Evolutionary conservation across 2,888 invertebrate genomes (phyloP).

Genomic region (Psylliodes chrysocephalus): DNA sequence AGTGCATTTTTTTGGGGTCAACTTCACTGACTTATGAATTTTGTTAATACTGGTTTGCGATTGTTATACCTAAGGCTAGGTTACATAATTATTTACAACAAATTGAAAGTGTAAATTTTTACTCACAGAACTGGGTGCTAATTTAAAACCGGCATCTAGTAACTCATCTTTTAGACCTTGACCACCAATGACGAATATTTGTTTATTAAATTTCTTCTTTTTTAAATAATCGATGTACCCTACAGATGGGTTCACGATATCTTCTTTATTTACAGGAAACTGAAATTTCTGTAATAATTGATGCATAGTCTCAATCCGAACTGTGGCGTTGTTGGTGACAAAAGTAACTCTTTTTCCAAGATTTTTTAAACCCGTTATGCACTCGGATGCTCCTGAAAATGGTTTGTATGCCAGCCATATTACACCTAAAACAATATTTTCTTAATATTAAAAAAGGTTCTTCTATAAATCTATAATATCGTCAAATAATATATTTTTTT

Average conservation of each 20-base stretch:
- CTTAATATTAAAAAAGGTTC: no score
- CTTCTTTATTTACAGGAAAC: slow-evolving; percentile 54
- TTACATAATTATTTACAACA: no score
- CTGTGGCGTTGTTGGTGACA: slow-evolving; percentile 52
- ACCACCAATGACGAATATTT: slow-evolving; percentile 65
- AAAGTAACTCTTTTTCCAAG: slow-evolving; percentile 64
- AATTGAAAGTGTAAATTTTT: not conserved
- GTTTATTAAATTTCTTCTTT: slow-evolving; percentile 66
- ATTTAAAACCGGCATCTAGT: slow-evolving; percentile 64
- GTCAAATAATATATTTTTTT: not conserved
- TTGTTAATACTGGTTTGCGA: no score
- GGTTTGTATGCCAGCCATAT: slow-evolving; percentile 62
- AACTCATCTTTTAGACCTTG: slow-evolving; percentile 61
- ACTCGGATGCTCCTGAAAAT: slow-evolving; percentile 64
- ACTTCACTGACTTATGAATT: no score
- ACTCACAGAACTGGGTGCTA: slow-evolving; percentile 61
- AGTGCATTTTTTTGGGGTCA: no score
- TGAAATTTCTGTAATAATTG: slow-evolving; percentile 38
- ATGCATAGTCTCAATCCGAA: slow-evolving; percentile 57
- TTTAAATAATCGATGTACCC: slow-evolving; percentile 69
- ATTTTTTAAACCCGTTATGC: slow-evolving; percentile 64
- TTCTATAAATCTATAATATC: no score
- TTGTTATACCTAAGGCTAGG: no score
- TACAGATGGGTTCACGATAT: slow-evolving; percentile 66
- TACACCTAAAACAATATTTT: slow-evolving; percentile 69